Evolutionary conservation across 2,113 vertebrate genomes (phyloP), one percentile per base, ranked within the genome.

Genomic region (Phaethornis superciliosus): DNA sequence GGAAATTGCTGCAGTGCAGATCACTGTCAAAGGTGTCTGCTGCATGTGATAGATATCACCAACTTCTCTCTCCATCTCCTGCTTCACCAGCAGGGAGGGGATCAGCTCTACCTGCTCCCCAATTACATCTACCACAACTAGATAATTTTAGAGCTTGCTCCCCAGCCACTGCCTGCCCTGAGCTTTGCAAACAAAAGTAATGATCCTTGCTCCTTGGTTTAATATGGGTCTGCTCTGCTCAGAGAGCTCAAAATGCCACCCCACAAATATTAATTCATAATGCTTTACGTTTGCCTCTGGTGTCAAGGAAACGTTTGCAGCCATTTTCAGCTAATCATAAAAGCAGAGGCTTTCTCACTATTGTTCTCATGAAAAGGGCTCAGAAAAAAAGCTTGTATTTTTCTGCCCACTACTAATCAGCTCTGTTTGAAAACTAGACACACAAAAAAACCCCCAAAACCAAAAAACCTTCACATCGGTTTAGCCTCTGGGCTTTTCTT

Each of bases 231-330:
- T 94, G 94, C 91, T 85, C 64, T 88, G 88, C 85, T 86, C 85
- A 40, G 91, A 95, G 88, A 72, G 72, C 88, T 93, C 88, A 83
- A 88, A 95, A 83, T 95, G 76, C 85, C 5, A 20, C 90, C 95
- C 92, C 93, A 85, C 88, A 95, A 89, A 93, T 93, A 93, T 95
- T 95, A 95, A 97, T 95, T 93, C 89, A 63, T 10, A 60, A 74
- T 59, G 87, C 71, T 80, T 88, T 71, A 22, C 6, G 0, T 88
- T 76, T 65, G 65, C 75, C 47, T 77, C 75, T 74, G 75, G 84
- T 90, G 78, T 93, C 81, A 92, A 51, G 89, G 88, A 85, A 92
- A 87, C 4, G 2, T 82, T 91, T 0, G 0, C 75, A 74, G 56
- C 30, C 18, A 7, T 88, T 91, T 81, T 71, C 84, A 91, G 82